Conservation (phyloP, 2,113 vertebrate genomes). For the Monopterus albus region DNA sequence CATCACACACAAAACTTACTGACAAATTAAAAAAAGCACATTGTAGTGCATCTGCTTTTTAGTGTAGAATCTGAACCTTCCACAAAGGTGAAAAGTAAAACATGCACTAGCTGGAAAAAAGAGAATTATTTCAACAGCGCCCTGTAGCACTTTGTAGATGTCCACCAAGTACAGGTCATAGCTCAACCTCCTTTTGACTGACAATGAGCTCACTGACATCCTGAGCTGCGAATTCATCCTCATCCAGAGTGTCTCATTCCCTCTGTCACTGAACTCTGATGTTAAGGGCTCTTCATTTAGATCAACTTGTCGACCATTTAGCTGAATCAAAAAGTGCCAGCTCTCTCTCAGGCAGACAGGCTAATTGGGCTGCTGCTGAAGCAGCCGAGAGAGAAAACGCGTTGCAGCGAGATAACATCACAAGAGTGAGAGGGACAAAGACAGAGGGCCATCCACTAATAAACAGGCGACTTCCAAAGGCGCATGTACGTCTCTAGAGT, state of each 20-base stretch:
- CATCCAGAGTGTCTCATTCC: conserved; percentile 3
- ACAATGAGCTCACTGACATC: conserved; percentile 26
- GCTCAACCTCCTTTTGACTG: conserved; percentile 4
- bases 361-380: conserved; percentile 62
- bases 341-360: conserved; percentile 40
- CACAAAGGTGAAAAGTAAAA: conserved; percentile 8
- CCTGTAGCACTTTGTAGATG: not conserved
- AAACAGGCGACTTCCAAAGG: conserved; percentile 36
- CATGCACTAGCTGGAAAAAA: not conserved
- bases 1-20: no score
- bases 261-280: conserved; percentile 32
- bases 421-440: conserved; percentile 43
- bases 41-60: not conserved
- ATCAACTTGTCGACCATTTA: conserved; percentile 40
- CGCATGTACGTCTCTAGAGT: conserved; percentile 10
- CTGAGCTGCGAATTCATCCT: conserved; percentile 6
- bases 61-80: not conserved
- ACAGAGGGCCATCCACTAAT: conserved; percentile 41
- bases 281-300: conserved; percentile 50
- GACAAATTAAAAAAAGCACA: not conserved
- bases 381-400: conserved; percentile 2
- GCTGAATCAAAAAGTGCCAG: conserved; percentile 48
- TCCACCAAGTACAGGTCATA: conserved; percentile 18
- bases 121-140: not conserved
- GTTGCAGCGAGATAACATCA: conserved; percentile 23